These are phyloP conservation scores for Corvus moneduloides DNA, from an alignment of 2,113 vertebrate genomes.

Conservation along the genomic window DNA sequence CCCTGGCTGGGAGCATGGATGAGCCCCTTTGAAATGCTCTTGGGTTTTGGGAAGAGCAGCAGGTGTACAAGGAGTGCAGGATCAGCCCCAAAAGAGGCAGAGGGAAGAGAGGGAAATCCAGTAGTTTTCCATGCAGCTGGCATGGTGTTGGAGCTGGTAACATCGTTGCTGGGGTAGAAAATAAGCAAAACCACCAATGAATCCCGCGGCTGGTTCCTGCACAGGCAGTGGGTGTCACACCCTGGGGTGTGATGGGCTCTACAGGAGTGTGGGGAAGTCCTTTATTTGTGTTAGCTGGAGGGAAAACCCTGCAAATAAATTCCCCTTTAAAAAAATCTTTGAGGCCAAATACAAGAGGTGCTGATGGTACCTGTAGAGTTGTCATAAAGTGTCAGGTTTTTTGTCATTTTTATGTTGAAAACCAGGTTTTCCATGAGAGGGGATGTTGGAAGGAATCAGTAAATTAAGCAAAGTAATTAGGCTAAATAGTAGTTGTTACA, in stretches of 20 bases:
- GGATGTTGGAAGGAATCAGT: not conserved
- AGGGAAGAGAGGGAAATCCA: not conserved
- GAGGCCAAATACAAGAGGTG: not conserved
- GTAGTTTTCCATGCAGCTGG: not conserved
- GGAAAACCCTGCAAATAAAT: not conserved
- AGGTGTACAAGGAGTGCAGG: not conserved
- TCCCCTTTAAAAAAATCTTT: not conserved
- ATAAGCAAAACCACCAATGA: not conserved
- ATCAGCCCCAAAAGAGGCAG: accelerated
- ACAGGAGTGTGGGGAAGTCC: not conserved
- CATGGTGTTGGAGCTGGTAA: not conserved
- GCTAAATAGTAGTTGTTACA: not conserved
- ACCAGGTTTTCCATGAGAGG: not conserved
- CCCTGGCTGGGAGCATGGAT: not conserved
- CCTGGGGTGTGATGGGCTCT: not conserved
- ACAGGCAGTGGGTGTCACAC: accelerated
- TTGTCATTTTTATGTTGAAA: not conserved
- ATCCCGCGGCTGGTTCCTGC: too few species aligned
- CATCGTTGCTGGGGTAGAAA: not conserved
- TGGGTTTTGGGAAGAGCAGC: not conserved
- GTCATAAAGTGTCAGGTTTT: not conserved
- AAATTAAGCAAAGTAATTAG: not conserved
- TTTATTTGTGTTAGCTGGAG: not conserved
- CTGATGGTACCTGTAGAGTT: not conserved
- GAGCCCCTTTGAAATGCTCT: not conserved